Base-by-base conservation (phyloP, 2,797 vertebrate species). In the Gymnoscopelus microlampas region DNA sequence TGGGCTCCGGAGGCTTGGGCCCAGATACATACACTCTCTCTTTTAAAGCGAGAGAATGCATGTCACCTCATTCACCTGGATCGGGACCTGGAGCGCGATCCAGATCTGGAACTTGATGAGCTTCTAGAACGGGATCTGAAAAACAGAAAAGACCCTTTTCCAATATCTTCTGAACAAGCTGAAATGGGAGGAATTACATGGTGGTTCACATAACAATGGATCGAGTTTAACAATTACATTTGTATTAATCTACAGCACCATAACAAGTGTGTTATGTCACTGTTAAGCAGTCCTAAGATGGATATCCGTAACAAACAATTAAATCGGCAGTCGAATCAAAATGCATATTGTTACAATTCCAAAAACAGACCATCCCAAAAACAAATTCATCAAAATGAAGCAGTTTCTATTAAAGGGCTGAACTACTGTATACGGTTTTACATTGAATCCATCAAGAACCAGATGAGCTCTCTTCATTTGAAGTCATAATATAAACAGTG, bases 11-110 rank as follows among this genome's bases (percentile, higher is more conserved):
- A 83, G 77, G 80, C 81, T 87, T 78, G 70, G 82, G 93, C 87
- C 91, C 91, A 86, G 85, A 89, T 73, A 90, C 91, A 89, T 86
- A 90, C 95, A 93, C 96, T 94, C 95, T 94, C 95, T 89, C 39
- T 44, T 44, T 87, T 78, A 87, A 81, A 86, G 93, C 87, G 66
- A 70, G 91, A 92, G 94, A 95, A 95, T 94, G 96, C 89, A 94
- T 93, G 95, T 94, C 95, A 99, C 96, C 97, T 96, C 95, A 99
- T 99, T 99, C 97, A 99, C 97, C 98, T 99, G 95, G 98, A 99
- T 95, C 93, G 95, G 91, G 96, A 98, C 91, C 94, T 96, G 74
- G 98, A 98, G 88, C 93, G 95, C 92, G 97, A 97, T 84, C 96
- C 95, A 91, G 97, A 99, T 87, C 97, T 95, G 95, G 97, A 99